Base-by-base conservation (phyloP, 1,140 invertebrate species). In the Archegozetes longisetosus region DNA sequence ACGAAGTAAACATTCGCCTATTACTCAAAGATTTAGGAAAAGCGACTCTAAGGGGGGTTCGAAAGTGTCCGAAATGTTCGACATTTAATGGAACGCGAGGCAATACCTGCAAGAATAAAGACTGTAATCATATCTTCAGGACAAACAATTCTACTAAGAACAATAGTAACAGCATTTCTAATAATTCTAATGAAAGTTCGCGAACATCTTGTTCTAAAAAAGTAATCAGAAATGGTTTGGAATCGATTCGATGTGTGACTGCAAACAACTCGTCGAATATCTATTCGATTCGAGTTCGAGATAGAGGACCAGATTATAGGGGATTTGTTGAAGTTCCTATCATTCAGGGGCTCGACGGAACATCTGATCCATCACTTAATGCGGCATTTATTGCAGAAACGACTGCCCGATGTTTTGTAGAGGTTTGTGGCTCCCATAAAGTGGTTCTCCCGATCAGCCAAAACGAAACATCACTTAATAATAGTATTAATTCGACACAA, bases 41-140 rank as follows among this genome's bases (percentile, higher is more conserved):
- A 71, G 80, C 77, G 62, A 85, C 79, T 56, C 70, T 80, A 64
- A 75, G 80, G 66, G 85, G 84, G 62, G 78, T 86, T 0, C 74
- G 81, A 63, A 84, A 82, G 67, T 88, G 84, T 70, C 80, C 81
- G 2, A 84, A 86, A 69, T 88, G 85, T 76, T 82, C 83, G 0
- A 83, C 80, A 2, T 82, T 79, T 55, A 88, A 86, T 73, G 84
- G 84, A 1, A 84, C 83, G 2, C 71, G 83, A 65, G 82, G 83
- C 26, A 71, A 80, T 14, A 79, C 78, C 60, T 88, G 85, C 69
- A 87, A 86, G 69, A 86, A 86, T 67, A 83, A 83, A 70, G 71
- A 77, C 9, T 87, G 84, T 70, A 78, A 81, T 71, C 78, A 78
- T 24, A 76, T 83, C 1, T 84, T 85, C 62, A 84, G 82, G 68